Evolutionary conservation across 2,113 vertebrate genomes (phyloP).

Genomic region (Murina feae): DNA sequence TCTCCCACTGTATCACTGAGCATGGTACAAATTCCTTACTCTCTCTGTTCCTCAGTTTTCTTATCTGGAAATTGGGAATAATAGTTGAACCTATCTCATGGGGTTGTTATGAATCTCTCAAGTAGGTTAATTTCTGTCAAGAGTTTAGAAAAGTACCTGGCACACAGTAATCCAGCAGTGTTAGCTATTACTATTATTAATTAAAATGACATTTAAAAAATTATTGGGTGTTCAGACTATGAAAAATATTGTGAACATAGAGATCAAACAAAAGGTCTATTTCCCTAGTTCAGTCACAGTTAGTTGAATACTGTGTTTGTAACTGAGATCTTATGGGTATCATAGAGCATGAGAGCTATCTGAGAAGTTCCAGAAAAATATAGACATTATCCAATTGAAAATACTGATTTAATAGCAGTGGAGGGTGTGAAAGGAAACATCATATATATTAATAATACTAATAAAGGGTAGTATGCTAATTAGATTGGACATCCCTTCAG

Average conservation of each 20-base stretch:
- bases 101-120: neutral
- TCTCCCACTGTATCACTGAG: neutral
- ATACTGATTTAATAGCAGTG: neutral
- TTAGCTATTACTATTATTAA: neutral
- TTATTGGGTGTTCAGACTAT: neutral
- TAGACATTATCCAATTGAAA: neutral
- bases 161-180: neutral
- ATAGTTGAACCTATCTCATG: neutral
- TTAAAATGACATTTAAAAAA: neutral
- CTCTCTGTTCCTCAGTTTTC: neutral
- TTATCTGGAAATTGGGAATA: neutral
- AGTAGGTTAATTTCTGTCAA: neutral
- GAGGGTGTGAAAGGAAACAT: neutral
- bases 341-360: neutral
- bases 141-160: neutral
- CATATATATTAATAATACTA: too few species aligned
- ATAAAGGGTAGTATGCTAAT: too few species aligned
- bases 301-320: neutral
- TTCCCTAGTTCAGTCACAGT: neutral
- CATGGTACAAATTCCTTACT: neutral
- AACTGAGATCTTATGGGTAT: neutral
- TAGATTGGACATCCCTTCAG: too few species aligned
- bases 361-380: neutral
- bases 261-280: neutral
- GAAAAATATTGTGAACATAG: neutral